Evolutionary conservation across 2,888 invertebrate species (phyloP).

Genomic region (Nineta flava): DNA sequence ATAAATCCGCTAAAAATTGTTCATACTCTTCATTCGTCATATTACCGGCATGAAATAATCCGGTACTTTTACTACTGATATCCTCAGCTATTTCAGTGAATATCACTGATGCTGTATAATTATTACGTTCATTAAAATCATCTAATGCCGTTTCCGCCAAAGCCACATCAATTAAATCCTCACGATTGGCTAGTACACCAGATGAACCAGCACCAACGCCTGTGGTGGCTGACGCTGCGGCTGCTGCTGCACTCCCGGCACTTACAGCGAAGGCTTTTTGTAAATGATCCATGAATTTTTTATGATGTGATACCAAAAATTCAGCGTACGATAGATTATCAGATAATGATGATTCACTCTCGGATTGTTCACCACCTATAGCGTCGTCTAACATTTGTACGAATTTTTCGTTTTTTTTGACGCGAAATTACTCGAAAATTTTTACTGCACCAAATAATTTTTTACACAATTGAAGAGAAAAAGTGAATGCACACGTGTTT

Average conservation of each 20-base stretch:
- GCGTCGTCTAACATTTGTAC: too few relatives aligned
- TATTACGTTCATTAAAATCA: neutral
- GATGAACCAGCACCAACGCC: neutral
- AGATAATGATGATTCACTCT: neutral
- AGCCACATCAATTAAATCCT: too few relatives aligned
- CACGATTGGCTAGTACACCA: neutral
- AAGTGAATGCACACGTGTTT: too few relatives aligned
- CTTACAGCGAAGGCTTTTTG: neutral
- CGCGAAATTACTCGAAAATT: too few relatives aligned
- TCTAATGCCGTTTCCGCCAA: too few relatives aligned
- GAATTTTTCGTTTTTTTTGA: too few relatives aligned
- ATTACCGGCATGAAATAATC: neutral
- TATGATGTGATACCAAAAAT: neutral
- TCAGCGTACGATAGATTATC: neutral
- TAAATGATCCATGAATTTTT: neutral
- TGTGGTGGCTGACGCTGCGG: neutral
- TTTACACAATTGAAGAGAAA: too few relatives aligned
- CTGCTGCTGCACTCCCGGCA: neutral
- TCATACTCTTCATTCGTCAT: constrained; percentile 31
- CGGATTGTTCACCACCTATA: neutral
- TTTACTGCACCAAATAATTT: too few relatives aligned
- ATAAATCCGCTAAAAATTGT: constrained; percentile 41
- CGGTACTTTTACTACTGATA: neutral
- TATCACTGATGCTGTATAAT: neutral
- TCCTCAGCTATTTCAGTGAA: neutral